Conservation (phyloP, 2,888 invertebrate genomes). For the Gortyna flavago region DNA sequence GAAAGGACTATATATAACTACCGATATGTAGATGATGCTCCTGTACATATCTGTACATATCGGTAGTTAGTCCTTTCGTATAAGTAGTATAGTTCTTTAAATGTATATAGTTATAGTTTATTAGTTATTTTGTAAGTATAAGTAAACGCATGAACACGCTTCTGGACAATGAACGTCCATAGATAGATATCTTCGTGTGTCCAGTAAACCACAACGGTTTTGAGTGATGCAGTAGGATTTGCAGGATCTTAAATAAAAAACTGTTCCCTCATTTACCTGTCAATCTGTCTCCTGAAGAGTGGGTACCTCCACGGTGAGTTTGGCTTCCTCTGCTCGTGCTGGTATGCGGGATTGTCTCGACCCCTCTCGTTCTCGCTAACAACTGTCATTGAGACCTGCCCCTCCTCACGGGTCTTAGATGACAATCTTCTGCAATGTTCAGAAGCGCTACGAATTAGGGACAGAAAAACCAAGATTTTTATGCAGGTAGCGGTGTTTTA, state of each 20-base stretch:
- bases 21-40: not conserved
- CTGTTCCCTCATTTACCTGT: conserved; percentile 77
- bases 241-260: not conserved
- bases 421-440: conserved; percentile 90
- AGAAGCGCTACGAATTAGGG: conserved; percentile 51
- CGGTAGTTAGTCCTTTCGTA: too few relatives aligned
- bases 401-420: conserved; percentile 92
- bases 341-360: conserved; percentile 93
- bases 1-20: not conserved
- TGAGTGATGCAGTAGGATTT: not conserved
- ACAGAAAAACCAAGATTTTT: conserved; percentile 36
- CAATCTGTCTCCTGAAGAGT: conserved; percentile 86
- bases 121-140: too few relatives aligned
- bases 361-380: conserved; percentile 88
- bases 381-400: conserved; percentile 85
- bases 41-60: not conserved
- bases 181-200: not conserved
- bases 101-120: too few relatives aligned
- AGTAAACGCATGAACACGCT: too few relatives aligned
- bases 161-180: not conserved
- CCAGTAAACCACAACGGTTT: not conserved
- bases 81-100: too few relatives aligned
- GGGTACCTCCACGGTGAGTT: conserved; percentile 95
- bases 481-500: conserved; percentile 21
- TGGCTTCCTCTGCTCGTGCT: conserved; percentile 90